A percentile compares a stretch with the other conserved stretches of the same genome.
phyloP scores from a whole-genome alignment of 2,888 invertebrate species.

The Plemyria rubiginata region DNA sequence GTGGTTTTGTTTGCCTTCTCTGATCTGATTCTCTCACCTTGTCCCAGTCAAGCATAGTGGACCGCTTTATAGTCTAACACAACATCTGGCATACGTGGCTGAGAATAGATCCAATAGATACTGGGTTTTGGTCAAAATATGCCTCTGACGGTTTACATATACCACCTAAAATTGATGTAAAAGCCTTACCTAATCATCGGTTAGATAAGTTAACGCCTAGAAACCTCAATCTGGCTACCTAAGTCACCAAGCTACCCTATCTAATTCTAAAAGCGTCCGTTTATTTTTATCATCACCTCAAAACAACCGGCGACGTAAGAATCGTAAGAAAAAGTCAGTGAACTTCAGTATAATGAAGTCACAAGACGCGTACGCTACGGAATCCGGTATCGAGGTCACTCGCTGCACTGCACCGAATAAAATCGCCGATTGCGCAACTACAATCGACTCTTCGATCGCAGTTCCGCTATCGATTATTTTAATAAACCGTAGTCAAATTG shows the following conservation, averaged over 20 bases:
- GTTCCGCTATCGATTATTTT: conserved; percentile 67
- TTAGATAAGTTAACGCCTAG: conserved; percentile 15
- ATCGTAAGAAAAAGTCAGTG: conserved; percentile 56
- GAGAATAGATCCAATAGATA: no score
- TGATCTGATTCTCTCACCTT: no score
- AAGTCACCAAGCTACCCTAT: conserved; percentile 27
- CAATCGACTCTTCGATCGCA: conserved; percentile 56
- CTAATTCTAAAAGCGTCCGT: conserved; percentile 37
- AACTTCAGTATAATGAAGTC: conserved; percentile 61
- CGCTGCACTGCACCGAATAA: conserved; percentile 67
- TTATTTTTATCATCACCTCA: conserved; percentile 42
- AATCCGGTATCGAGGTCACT: conserved; percentile 61
- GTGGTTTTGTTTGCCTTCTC: no score
- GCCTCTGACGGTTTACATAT: not conserved
- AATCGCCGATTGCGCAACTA: conserved; percentile 68
- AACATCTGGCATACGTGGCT: no score
- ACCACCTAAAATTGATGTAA: not conserved
- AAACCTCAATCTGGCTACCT: conserved; percentile 17
- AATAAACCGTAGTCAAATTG: conserved; percentile 58
- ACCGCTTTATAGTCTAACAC: no score
- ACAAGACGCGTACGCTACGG: conserved; percentile 52
- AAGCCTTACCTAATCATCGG: not conserved
- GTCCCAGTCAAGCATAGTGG: no score
- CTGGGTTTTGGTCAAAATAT: no score
- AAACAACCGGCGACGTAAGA: conserved; percentile 47